Conservation (phyloP, 2,113 vertebrate genomes). For the Alectura lathami region DNA sequence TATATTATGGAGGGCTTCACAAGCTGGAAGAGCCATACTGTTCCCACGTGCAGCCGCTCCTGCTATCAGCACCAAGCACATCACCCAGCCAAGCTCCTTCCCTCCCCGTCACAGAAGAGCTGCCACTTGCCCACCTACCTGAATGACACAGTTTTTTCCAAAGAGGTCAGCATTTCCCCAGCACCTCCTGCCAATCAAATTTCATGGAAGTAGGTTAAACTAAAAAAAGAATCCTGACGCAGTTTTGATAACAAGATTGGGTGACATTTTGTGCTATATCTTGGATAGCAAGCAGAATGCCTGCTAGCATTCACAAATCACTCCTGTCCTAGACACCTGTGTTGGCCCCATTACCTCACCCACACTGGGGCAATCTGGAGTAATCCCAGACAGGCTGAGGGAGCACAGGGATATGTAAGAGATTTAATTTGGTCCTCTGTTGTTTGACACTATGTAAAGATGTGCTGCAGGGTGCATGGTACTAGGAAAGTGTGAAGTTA, state of each 20-base stretch:
- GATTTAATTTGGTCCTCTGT: not conserved
- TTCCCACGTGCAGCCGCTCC: not conserved
- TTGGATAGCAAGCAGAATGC: not conserved
- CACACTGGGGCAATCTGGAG: not conserved
- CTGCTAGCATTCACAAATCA: not conserved
- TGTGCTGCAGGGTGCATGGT: not conserved
- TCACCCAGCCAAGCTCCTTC: not conserved
- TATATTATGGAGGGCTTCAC: not conserved
- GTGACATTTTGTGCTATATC: not conserved
- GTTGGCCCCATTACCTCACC: not conserved
- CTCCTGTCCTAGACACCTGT: not conserved
- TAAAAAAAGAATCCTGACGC: slow-evolving; percentile 19
- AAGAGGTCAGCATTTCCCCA: slow-evolving; percentile 13
- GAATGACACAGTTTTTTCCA: not conserved
- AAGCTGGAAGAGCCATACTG: not conserved
- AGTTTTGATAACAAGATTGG: not conserved
- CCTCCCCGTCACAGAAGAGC: not conserved
- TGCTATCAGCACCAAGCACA: not conserved
- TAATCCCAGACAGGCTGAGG: not conserved
- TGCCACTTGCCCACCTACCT: slow-evolving; percentile 28
- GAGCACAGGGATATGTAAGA: not conserved
- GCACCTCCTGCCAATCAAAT: slow-evolving; percentile 14
- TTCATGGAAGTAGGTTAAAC: slow-evolving; percentile 40
- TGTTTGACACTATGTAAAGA: not conserved
- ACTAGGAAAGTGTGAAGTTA: not conserved